phyloP scores from a whole-genome alignment of 2,888 invertebrate genomes.

The Morinoia aosen region DNA sequence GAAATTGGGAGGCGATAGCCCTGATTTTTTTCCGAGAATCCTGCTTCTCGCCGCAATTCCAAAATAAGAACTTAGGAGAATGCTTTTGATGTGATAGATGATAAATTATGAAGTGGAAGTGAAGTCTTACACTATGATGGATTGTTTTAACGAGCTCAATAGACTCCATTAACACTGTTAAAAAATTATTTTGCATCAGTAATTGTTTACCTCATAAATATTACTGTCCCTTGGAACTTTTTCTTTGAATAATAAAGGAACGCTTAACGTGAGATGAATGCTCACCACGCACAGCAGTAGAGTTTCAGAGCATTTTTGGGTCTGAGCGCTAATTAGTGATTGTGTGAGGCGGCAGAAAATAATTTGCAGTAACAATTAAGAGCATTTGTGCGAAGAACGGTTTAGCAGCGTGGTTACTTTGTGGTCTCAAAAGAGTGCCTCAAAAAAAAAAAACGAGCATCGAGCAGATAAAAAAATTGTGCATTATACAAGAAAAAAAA shows the following conservation, averaged over 20 bases:
- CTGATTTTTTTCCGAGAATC: background rate
- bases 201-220: background rate
- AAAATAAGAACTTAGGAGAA: background rate
- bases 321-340: background rate
- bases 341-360: background rate
- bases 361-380: no score
- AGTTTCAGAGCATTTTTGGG: background rate
- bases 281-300: background rate
- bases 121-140: background rate
- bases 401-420: no score
- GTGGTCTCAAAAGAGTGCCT: no score
- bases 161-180: background rate
- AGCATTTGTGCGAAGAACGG: no score
- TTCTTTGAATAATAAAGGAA: background rate
- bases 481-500: no score
- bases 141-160: background rate
- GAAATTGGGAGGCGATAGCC: background rate
- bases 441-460: no score
- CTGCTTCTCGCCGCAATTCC: background rate
- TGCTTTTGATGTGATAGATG: background rate
- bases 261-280: background rate
- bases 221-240: background rate
- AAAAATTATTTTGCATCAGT: background rate
- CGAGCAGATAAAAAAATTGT: no score
- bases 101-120: background rate